A percentile compares a stretch with the other conserved stretches of the same genome.
Conservation (phyloP, 1,140 invertebrate genomes). For the Drosophila baimaii region DNA sequence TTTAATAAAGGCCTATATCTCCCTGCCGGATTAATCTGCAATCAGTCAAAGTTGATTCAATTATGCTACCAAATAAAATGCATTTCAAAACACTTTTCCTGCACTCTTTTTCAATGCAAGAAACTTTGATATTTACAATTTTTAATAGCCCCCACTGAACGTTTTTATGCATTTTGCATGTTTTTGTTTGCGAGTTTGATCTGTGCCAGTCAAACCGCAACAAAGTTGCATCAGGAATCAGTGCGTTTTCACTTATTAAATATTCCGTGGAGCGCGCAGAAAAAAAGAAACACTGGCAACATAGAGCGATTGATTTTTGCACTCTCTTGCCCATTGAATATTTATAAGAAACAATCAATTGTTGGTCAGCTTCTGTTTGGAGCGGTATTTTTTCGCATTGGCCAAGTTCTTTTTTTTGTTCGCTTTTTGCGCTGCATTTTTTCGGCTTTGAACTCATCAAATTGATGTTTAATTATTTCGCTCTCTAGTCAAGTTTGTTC, state of each 20-base stretch:
- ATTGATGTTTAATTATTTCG: conserved; percentile 74
- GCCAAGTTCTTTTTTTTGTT: neutral
- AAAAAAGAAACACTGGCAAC: conserved; percentile 39
- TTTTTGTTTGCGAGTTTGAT: conserved; percentile 24
- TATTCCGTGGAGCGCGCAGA: conserved; percentile 21
- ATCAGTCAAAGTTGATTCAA: conserved; percentile 29
- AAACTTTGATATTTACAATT: conserved; percentile 31
- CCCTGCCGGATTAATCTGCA: conserved; percentile 2
- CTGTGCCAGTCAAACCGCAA: conserved; percentile 45
- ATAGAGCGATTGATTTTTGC: conserved; percentile 45
- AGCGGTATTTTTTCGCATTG: conserved; percentile 26
- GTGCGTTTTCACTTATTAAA: conserved; percentile 48
- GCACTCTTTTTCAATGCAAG: neutral
- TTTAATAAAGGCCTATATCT: neutral
- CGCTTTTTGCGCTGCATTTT: conserved; percentile 13
- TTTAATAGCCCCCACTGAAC: conserved; percentile 22
- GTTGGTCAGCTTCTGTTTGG: conserved; percentile 44
- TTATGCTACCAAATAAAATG: conserved; percentile 11
- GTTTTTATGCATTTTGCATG: conserved; percentile 32
- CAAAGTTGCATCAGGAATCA: conserved; percentile 41
- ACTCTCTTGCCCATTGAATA: conserved; percentile 44
- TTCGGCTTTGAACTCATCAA: conserved; percentile 37
- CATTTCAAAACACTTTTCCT: neutral
- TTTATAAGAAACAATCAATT: conserved; percentile 60
- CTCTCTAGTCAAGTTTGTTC: conserved; percentile 46